Conservation (phyloP, 1,140 invertebrate genomes). For the Zaprionus davidi region DNA sequence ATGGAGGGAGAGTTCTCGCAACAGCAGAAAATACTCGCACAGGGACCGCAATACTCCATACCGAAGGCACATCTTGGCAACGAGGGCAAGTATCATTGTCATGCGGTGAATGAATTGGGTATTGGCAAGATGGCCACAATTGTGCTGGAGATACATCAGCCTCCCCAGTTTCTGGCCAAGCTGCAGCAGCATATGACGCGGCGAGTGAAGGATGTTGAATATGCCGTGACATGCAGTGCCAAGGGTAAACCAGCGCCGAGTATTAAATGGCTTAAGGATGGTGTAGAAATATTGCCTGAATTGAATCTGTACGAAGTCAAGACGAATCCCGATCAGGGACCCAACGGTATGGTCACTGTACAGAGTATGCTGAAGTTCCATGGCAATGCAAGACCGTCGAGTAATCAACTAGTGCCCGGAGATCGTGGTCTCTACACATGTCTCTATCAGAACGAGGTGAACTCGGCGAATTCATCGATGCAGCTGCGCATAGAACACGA, state of each 20-base stretch:
- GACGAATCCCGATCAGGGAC: conserved; percentile 90
- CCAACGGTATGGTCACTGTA: conserved; percentile 91
- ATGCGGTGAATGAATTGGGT: conserved; percentile 94
- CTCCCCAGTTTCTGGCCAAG: conserved; percentile 92
- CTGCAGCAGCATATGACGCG: conserved; percentile 92
- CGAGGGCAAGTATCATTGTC: conserved; percentile 95
- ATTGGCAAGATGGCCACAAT: conserved; percentile 92
- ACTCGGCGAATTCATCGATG: conserved; percentile 93
- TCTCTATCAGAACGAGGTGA: conserved; percentile 95
- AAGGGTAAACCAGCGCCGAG: conserved; percentile 93
- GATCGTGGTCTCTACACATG: conserved; percentile 95
- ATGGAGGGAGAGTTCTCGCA: conserved; percentile 86
- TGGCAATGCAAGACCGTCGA: conserved; percentile 89
- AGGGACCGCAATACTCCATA: conserved; percentile 93
- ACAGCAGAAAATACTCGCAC: conserved; percentile 88
- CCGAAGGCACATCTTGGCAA: conserved; percentile 91
- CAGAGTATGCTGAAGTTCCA: conserved; percentile 92
- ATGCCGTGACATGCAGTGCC: conserved; percentile 92
- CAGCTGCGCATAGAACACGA: conserved; percentile 95
- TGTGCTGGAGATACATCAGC: conserved; percentile 93
- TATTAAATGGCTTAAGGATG: conserved; percentile 94
- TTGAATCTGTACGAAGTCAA: conserved; percentile 91
- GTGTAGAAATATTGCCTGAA: conserved; percentile 90
- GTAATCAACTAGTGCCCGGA: conserved; percentile 91
- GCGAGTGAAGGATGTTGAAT: conserved; percentile 92